Evolutionary conservation across 2,797 vertebrate species (phyloP), one percentile per base, ranked within the genome.

Genomic region (Semotilus atromaculatus): DNA sequence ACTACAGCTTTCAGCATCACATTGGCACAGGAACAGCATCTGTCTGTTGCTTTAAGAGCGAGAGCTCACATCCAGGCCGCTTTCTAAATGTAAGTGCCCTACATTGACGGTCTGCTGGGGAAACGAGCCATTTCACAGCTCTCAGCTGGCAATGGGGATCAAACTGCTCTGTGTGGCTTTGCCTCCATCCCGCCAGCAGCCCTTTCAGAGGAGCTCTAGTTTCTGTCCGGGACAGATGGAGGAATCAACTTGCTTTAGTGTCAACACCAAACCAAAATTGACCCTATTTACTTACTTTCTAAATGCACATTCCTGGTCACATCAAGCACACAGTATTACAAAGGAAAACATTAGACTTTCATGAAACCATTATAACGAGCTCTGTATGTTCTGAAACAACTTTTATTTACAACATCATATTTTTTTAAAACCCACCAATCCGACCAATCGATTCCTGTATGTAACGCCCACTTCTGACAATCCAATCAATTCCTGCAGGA

Each of bases 51-150:
- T 86, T 82, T 86, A 83, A 86, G 71, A 85, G 64, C 4, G 16
- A 21, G 72, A 19, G 34, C 34, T 60, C 74, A 36, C 74, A 77
- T 77, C 34, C 74, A 51, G 43, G 77, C 36, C 43, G 58, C 43
- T 51, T 70, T 87, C 86, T 88, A 88, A 89, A 74, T 86, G 84
- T 67, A 80, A 43, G 60, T 86, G 86, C 48, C 85, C 89, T 90
- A 88, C 86, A 86, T 87, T 58, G 67, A 51, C 21, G 72, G 58
- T 84, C 83, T 77, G 77, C 72, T 40, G 71, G 84, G 80, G 77
- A 40, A 84, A 60, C 13, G 4, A 43, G 79, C 16, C 60, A 74
- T 82, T 75, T 80, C 81, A 77, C 86, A 75, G 43, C 74, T 21
- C 67, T 81, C 74, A 80, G 75, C 75, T 67, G 75, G 43, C 58